These are phyloP conservation scores for Pogonomyrmex barbatus DNA, from an alignment of 1,140 invertebrate species.

Conservation along the genomic window DNA sequence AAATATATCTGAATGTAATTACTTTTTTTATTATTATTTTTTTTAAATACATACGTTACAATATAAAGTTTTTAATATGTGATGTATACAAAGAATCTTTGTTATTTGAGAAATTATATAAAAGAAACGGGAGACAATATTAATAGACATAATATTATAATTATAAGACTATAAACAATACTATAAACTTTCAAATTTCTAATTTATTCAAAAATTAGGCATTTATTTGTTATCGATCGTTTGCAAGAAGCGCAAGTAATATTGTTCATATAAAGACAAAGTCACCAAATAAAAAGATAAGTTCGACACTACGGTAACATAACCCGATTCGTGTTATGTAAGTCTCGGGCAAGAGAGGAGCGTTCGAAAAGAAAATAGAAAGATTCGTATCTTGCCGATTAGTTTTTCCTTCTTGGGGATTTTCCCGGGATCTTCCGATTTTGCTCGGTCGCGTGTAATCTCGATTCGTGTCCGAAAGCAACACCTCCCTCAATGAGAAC, in stretches of 20 bases:
- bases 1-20: not conserved
- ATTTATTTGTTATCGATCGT: not conserved
- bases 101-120: not conserved
- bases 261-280: not conserved
- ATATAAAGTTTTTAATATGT: not conserved
- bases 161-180: not conserved
- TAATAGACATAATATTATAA: not conserved
- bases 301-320: not conserved
- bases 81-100: not conserved
- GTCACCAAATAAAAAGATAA: not conserved
- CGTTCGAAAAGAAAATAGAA: not conserved
- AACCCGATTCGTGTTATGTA: not conserved
- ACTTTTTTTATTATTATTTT: not conserved
- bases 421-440: not conserved
- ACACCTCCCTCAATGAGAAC: not conserved
- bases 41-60: not conserved
- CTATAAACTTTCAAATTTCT: not conserved
- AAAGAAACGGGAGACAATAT: not conserved
- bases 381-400: not conserved
- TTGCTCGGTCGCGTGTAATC: slow-evolving; percentile 5
- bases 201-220: too few species aligned
- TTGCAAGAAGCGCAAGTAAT: not conserved
- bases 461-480: not conserved
- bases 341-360: not conserved
- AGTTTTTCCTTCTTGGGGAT: not conserved